Percentiles rank a stretch among this genome's conserved stretches.
phyloP scores from a whole-genome alignment of 2,113 vertebrate species.

The Carlito syrichta region DNA sequence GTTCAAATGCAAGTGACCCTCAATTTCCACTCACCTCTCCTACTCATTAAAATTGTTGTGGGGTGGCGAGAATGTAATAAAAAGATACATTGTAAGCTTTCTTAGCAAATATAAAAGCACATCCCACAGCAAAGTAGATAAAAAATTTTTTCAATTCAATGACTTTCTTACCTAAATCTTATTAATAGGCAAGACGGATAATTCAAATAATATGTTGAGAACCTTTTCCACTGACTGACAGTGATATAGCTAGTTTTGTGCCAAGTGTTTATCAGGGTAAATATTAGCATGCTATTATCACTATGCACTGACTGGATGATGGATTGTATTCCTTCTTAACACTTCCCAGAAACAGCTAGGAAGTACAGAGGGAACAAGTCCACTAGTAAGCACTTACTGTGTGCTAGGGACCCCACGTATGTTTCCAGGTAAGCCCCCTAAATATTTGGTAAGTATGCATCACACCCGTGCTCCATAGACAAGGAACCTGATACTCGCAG shows the following conservation, averaged over 20 bases:
- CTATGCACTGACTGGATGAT: neutral
- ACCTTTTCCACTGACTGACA: neutral
- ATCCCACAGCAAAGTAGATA: neutral
- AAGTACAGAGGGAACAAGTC: neutral
- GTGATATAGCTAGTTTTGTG: neutral
- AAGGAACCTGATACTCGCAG: neutral
- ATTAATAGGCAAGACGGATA: slow-evolving; percentile 33
- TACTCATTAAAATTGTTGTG: neutral
- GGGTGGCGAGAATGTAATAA: neutral
- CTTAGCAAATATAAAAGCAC: neutral
- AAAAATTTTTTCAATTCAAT: neutral
- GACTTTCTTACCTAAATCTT: neutral
- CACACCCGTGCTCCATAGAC: neutral
- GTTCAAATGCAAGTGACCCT: neutral
- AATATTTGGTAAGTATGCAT: neutral
- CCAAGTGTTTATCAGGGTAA: slow-evolving; percentile 36
- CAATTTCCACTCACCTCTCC: neutral
- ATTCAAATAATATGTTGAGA: slow-evolving; percentile 1
- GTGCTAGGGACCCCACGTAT: neutral
- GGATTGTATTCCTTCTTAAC: neutral
- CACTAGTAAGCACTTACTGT: neutral
- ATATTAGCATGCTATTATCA: neutral
- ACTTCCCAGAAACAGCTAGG: neutral
- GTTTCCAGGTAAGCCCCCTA: neutral
- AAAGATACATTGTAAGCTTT: neutral